phyloP scores from a whole-genome alignment of 2,888 invertebrate species.

The Maniola hyperantus region DNA sequence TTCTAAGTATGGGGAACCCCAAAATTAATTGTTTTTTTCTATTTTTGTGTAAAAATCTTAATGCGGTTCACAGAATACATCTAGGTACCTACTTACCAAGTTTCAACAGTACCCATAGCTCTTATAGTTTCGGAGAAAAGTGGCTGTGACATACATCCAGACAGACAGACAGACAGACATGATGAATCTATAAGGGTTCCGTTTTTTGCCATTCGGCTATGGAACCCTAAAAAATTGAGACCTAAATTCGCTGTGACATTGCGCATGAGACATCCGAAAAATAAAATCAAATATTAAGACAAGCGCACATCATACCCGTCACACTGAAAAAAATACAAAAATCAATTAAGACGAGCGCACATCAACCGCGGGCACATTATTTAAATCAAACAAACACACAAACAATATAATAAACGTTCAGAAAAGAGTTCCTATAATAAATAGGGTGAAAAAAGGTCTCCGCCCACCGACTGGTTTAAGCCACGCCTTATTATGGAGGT shows the following conservation, averaged over 20 bases:
- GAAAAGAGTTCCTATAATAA: constrained; percentile 56
- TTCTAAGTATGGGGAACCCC: no score
- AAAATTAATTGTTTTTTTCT: no score
- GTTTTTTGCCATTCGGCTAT: no score
- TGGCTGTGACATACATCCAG: no score
- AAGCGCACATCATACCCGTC: constrained; percentile 16
- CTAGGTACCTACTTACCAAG: no score
- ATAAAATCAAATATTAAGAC: constrained; percentile 9
- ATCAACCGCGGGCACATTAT: constrained; percentile 54
- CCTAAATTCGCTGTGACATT: neutral
- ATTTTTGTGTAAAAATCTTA: no score
- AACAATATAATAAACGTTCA: constrained; percentile 70
- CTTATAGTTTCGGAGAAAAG: no score
- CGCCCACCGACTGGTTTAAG: constrained; percentile 55
- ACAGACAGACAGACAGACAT: no score
- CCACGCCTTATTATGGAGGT: constrained; percentile 59
- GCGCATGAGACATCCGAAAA: constrained; percentile 4
- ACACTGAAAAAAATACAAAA: constrained; percentile 30
- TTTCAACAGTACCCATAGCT: no score
- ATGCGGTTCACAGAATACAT: no score
- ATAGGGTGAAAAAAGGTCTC: constrained; percentile 63
- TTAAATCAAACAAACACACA: constrained; percentile 69
- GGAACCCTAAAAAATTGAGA: neutral
- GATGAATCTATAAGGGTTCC: no score
- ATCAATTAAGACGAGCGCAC: constrained; percentile 59